Conservation (phyloP, 2,888 invertebrate genomes). For the Mactromeris polynyma region DNA sequence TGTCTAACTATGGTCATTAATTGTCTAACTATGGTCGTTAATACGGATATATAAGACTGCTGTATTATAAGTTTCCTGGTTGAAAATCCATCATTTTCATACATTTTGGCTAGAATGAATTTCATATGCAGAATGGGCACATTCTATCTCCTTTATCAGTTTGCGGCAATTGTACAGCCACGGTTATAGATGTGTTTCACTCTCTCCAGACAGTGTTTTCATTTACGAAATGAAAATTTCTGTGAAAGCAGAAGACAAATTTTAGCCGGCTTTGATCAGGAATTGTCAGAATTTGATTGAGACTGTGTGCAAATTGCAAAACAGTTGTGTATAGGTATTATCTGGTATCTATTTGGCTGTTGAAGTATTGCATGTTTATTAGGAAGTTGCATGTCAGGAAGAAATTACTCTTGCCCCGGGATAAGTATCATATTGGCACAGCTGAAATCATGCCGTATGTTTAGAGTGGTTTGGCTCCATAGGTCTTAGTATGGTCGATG, state of each 20-base stretch:
- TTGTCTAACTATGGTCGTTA: neutral
- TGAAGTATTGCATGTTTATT: slow-evolving; percentile 41
- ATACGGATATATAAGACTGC: neutral
- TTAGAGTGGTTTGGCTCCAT: slow-evolving; percentile 33
- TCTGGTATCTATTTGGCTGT: slow-evolving; percentile 24
- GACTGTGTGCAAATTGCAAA: neutral
- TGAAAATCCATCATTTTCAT: neutral
- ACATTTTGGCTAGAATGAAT: neutral
- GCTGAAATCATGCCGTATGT: slow-evolving; percentile 21
- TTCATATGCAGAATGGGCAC: neutral
- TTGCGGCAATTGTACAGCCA: neutral
- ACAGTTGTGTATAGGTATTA: slow-evolving; percentile 6
- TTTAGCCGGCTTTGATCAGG: neutral
- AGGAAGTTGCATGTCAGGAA: slow-evolving; percentile 39
- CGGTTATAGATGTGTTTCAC: neutral
- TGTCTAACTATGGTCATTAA: too few species aligned
- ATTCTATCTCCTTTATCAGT: neutral
- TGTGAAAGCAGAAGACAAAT: neutral
- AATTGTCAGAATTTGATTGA: slow-evolving; percentile 1
- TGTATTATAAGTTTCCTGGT: neutral
- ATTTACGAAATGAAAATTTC: neutral
- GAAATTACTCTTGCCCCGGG: slow-evolving; percentile 32
- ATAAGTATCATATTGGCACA: slow-evolving; percentile 40
- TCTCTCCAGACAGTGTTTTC: neutral
- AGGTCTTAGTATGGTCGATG: slow-evolving; percentile 8